Evolutionary conservation across 2,797 vertebrate species (phyloP).

Genomic region (Parotocinclus haroldoi): DNA sequence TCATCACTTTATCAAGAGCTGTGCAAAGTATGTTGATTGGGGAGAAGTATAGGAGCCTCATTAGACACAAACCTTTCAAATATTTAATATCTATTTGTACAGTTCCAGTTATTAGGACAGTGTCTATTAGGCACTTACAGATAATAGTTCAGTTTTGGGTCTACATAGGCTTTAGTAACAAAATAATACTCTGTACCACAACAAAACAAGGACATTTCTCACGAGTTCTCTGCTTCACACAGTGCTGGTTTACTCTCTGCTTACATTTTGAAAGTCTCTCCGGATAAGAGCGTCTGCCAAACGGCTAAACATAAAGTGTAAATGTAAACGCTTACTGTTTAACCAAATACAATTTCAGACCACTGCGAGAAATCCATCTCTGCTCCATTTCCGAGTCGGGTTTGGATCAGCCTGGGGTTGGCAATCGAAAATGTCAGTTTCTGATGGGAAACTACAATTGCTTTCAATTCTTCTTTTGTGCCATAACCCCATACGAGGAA

Average conservation of each 20-base stretch:
- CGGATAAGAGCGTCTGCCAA: no score
- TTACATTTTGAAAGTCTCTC: not conserved
- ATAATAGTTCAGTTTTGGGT: not conserved
- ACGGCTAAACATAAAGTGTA: no score
- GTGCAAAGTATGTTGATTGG: no score
- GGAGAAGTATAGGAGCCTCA: no score
- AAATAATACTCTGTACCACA: constrained; percentile 1
- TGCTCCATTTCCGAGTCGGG: no score
- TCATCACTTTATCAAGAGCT: no score
- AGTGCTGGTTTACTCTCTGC: not conserved
- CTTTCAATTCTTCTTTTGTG: constrained; percentile 22
- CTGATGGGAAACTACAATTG: constrained; percentile 23
- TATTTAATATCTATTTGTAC: no score
- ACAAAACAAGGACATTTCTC: not conserved
- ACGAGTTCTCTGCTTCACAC: not conserved
- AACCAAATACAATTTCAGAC: not conserved
- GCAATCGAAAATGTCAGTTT: not conserved
- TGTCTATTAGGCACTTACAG: no score
- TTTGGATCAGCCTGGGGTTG: constrained; percentile 6
- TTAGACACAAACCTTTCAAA: no score
- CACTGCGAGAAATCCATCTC: constrained; percentile 6
- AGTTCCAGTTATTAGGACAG: no score
- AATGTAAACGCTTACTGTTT: not conserved
- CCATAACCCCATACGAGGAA: not conserved
- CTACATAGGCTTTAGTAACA: not conserved